phyloP scores from a whole-genome alignment of 2,888 invertebrate genomes.

The Hydrotaea cyrtoneurina region DNA sequence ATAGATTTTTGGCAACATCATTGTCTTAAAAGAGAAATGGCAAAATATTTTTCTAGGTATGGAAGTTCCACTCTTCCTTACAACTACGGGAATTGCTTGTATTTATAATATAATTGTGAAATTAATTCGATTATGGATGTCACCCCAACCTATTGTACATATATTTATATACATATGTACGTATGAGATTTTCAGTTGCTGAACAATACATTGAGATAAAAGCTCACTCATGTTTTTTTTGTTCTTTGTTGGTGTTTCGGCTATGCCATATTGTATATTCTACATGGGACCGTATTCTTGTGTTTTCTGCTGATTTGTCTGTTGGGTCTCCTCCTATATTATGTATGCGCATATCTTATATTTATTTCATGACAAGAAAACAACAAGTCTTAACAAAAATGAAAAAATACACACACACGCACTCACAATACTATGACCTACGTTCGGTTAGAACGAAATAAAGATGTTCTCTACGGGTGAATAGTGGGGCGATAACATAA shows the following conservation, averaged over 20 bases:
- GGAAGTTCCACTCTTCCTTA: too few species aligned
- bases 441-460: slow-evolving; percentile 10
- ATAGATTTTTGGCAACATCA: too few species aligned
- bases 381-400: background rate
- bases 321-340: slow-evolving; percentile 36
- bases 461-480: slow-evolving; percentile 20
- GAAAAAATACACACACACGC: background rate
- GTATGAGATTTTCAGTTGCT: background rate
- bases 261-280: slow-evolving; percentile 34
- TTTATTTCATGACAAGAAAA: slow-evolving; percentile 3
- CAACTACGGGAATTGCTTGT: too few species aligned
- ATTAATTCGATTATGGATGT: too few species aligned
- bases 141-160: background rate
- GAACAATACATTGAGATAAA: slow-evolving; percentile 25
- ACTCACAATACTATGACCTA: background rate
- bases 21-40: too few species aligned
- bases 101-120: too few species aligned
- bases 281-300: slow-evolving; percentile 6
- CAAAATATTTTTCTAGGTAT: too few species aligned
- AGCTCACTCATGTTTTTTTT: slow-evolving; percentile 41
- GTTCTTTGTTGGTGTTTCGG: slow-evolving; percentile 12
- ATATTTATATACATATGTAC: background rate
- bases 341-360: slow-evolving; percentile 59
- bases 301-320: slow-evolving; percentile 38
- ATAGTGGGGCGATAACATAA: background rate